Conservation (phyloP, 2,797 vertebrate genomes). For the Manis crassicaudata region DNA sequence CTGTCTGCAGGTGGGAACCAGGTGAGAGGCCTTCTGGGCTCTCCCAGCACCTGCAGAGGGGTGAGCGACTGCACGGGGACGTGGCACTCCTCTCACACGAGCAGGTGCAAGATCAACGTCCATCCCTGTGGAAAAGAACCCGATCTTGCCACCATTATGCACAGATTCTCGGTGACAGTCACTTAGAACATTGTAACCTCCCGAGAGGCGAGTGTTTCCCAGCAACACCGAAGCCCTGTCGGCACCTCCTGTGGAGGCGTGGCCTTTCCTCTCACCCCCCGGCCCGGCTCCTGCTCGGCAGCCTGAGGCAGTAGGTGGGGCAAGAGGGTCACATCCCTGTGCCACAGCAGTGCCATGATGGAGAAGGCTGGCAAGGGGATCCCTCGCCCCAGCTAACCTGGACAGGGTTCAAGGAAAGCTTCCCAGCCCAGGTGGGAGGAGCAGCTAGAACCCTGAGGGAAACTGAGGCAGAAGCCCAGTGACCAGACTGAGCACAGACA, state of each 20-base stretch:
- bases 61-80: fast-evolving
- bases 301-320: fast-evolving
- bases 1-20: neutral
- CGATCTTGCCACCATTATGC: neutral
- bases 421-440: neutral
- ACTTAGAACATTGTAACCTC: neutral
- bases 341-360: fast-evolving
- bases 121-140: neutral
- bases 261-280: neutral
- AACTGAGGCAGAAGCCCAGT: neutral
- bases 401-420: neutral
- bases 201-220: fast-evolving
- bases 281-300: neutral
- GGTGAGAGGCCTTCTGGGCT: neutral
- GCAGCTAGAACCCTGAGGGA: neutral
- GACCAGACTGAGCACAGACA: fast-evolving
- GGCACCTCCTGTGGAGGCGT: fast-evolving
- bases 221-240: neutral
- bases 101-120: neutral
- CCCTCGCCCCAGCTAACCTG: neutral
- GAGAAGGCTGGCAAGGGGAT: neutral
- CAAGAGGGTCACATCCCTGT: fast-evolving
- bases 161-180: neutral
- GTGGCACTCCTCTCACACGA: fast-evolving
- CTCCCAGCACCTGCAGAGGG: neutral